Percentiles rank a stretch among this genome's conserved stretches.
phyloP scores from a whole-genome alignment of 2,797 vertebrate genomes.

The Epinephelus awoara region DNA sequence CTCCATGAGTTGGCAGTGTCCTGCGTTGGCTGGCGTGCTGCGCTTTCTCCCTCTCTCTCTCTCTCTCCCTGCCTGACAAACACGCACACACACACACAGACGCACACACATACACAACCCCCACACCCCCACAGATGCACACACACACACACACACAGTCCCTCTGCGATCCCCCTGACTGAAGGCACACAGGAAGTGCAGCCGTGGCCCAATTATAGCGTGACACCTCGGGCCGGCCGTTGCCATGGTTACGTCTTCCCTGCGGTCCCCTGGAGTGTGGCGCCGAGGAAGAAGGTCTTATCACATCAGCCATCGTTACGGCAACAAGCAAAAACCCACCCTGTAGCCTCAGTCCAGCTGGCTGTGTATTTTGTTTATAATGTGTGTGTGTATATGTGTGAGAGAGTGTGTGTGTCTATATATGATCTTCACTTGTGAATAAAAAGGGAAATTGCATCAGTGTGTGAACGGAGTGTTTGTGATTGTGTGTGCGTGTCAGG shows the following conservation, averaged over 20 bases:
- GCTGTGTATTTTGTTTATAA: conserved; percentile 64
- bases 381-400: conserved; percentile 49
- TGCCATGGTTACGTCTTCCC: conserved; percentile 93
- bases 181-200: conserved; percentile 88
- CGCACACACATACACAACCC: conserved; percentile 50
- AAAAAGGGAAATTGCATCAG: conserved; percentile 57
- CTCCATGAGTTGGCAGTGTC: conserved; percentile 85
- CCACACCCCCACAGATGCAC: conserved; percentile 53
- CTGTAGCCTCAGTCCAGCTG: conserved; percentile 76
- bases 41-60: conserved; percentile 72
- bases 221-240: conserved; percentile 91
- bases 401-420: conserved; percentile 40
- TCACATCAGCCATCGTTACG: conserved; percentile 93
- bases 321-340: conserved; percentile 84
- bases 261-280: conserved; percentile 91
- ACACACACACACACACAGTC: conserved; percentile 60
- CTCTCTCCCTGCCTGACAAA: conserved; percentile 80
- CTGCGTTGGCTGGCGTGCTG: conserved; percentile 84
- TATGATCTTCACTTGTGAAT: conserved; percentile 60
- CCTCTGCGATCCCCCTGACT: conserved; percentile 85
- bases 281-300: conserved; percentile 89
- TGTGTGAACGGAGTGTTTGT: conserved; percentile 42
- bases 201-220: conserved; percentile 92
- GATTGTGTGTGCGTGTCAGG: conserved; percentile 65
- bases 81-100: conserved; percentile 63